These are phyloP conservation scores for Oreochromis mossambicus DNA, from an alignment of 2,797 vertebrate genomes.

Conservation along the genomic window DNA sequence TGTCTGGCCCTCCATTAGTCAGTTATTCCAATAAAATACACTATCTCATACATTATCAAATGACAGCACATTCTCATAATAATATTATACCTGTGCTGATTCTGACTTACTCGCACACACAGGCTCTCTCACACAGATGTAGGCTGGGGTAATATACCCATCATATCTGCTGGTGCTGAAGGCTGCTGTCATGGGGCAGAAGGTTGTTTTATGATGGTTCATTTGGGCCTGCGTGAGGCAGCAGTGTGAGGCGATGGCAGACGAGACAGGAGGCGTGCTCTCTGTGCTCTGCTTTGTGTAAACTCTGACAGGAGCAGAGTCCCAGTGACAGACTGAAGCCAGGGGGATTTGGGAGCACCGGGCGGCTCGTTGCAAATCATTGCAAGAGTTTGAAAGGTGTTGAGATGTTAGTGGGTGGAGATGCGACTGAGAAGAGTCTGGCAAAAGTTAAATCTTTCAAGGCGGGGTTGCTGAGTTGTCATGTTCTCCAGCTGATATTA, in stretches of 20 bases:
- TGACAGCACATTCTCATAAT: constrained; percentile 44
- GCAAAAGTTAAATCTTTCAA: neutral
- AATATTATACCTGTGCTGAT: constrained; percentile 12
- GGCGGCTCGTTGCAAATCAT: neutral
- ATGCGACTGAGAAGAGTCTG: neutral
- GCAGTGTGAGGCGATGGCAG: constrained; percentile 50
- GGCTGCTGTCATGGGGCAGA: constrained; percentile 59
- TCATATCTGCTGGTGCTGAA: constrained; percentile 66
- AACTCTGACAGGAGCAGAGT: constrained; percentile 21
- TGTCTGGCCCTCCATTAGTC: constrained; percentile 20
- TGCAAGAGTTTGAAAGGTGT: constrained; percentile 12
- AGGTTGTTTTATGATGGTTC: constrained; percentile 48
- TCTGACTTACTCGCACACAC: constrained; percentile 6
- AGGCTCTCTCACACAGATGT: neutral
- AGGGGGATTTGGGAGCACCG: neutral
- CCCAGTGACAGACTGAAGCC: constrained; percentile 37
- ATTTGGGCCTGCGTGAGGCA: constrained; percentile 9
- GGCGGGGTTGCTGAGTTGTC: neutral
- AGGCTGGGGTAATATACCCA: constrained; percentile 26
- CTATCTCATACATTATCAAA: constrained; percentile 44
- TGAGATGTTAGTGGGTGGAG: constrained; percentile 3
- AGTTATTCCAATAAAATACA: constrained; percentile 21
- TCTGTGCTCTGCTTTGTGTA: constrained; percentile 30
- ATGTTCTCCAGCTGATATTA: neutral
- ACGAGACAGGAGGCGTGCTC: constrained; percentile 14